Base-by-base conservation (phyloP, 2,888 invertebrate genomes). In the Nudaria mundana region DNA sequence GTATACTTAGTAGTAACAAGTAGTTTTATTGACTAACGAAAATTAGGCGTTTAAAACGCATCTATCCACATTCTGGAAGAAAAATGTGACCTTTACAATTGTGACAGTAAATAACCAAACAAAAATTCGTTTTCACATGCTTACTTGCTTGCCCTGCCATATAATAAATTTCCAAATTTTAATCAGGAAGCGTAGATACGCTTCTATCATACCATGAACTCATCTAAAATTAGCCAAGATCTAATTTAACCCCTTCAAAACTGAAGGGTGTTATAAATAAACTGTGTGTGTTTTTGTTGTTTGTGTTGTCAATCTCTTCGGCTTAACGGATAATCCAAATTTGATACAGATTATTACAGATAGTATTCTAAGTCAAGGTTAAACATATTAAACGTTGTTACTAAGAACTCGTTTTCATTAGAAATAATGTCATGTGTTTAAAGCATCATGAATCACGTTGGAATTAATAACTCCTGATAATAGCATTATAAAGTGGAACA, bases 171-270 rank as follows among this genome's bases (percentile, higher is more conserved):
- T 24, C 30, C 18, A 30, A 26, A 14, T 34, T 37, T 43, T 38
- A 43, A 43, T 43, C 34, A 25, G 23, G 33, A 18, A 10, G 24
- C 29, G 14, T 10, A 13, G 37, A 15, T 11, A 18, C 42, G 49
- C 42, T 40, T 46, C 41, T 47, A 56, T 49, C 55, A 55, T 57
- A 35, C 56, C 51, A 44, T 52, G 48, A 56, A 56, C 56, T 46
- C 54, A 14, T 26, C 44, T 55, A 57, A 48, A 45, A 48, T 50
- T 55, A 58, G 38, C 14, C 4, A 5, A 30, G 16, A 25, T 30
- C 45, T 57, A 57, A 48, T 46, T 55, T 40, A 40, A 26, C 34
- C 33, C 52, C 47, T 49, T 55, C 56, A 58, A 52, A 57, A 50
- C 42, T 55, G 50, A 55, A 57, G 57, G 50, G 56, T 47, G 46